Percentiles rank a stretch among this genome's conserved stretches.
These are phyloP conservation scores for Lottia scabra DNA, from an alignment of 2,888 invertebrate genomes.

Conservation along the genomic window DNA sequence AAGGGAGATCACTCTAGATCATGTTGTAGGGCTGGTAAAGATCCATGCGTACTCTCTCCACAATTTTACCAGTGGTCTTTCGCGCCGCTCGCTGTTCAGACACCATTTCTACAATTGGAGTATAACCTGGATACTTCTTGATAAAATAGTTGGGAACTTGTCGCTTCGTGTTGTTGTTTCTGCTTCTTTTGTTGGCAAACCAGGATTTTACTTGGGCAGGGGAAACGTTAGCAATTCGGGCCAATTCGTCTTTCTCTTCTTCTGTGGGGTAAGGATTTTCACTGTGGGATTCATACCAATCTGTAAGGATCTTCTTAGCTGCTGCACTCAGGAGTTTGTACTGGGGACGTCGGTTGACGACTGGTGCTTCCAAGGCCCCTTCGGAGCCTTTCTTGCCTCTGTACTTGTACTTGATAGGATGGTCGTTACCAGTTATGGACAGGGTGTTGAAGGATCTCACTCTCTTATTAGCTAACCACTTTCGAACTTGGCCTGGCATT, in stretches of 20 bases:
- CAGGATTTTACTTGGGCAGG: slow-evolving; percentile 55
- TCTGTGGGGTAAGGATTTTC: slow-evolving; percentile 53
- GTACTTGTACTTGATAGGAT: slow-evolving; percentile 56
- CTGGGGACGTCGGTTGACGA: slow-evolving; percentile 17
- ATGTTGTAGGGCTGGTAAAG: neutral
- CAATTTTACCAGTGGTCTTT: neutral
- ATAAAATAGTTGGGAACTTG: slow-evolving; percentile 57
- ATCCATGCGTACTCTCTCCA: neutral
- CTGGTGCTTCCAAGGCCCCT: neutral
- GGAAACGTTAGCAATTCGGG: slow-evolving; percentile 43
- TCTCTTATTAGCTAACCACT: slow-evolving; percentile 64
- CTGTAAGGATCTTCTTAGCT: slow-evolving; percentile 40
- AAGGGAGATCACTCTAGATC: neutral
- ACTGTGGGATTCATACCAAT: slow-evolving; percentile 50
- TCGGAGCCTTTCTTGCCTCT: slow-evolving; percentile 30
- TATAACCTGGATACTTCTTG: slow-evolving; percentile 48
- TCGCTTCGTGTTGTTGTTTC: slow-evolving; percentile 53
- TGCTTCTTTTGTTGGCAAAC: slow-evolving; percentile 60
- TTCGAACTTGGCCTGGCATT: slow-evolving; percentile 55
- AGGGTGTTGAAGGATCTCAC: slow-evolving; percentile 60
- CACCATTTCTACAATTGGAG: slow-evolving; percentile 44
- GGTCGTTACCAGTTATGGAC: slow-evolving; percentile 60
- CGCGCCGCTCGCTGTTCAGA: slow-evolving; percentile 39
- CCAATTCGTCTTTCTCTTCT: slow-evolving; percentile 49
- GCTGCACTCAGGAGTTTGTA: slow-evolving; percentile 38